These are phyloP conservation scores for Casuarius casuarius DNA, from an alignment of 2,113 vertebrate genomes.

Conservation along the genomic window DNA sequence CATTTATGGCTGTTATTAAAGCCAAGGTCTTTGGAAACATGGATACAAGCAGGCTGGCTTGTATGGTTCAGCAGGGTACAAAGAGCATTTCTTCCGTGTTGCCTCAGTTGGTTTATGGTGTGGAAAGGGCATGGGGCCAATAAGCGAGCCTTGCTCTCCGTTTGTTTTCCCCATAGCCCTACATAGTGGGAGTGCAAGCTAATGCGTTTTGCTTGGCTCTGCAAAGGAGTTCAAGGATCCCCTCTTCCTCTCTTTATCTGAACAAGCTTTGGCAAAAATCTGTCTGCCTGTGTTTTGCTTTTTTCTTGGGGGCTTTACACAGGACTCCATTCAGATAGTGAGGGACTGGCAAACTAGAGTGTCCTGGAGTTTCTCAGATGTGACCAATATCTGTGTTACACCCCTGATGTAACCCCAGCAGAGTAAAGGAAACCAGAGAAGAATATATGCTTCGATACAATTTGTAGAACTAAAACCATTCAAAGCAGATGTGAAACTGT, in stretches of 20 bases:
- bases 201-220: constrained; percentile 56
- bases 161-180: not conserved
- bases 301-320: not conserved
- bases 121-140: constrained; percentile 16
- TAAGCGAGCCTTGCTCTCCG: not conserved
- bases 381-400: not conserved
- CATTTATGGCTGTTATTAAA: not conserved
- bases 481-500: not conserved
- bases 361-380: not conserved
- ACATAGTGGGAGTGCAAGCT: not conserved
- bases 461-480: not conserved
- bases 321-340: not conserved
- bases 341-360: not conserved
- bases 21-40: not conserved
- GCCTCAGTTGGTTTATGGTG: constrained; percentile 1
- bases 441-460: not conserved
- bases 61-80: not conserved
- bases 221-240: constrained; percentile 14
- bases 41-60: not conserved
- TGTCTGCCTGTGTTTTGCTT: not conserved
- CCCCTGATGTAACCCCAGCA: not conserved
- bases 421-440: not conserved
- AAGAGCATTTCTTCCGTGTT: constrained; percentile 2
- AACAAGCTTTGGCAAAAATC: constrained; percentile 18
- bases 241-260: constrained; percentile 2